These are phyloP conservation scores for Herpailurus yagouaroundi DNA, from an alignment of 2,113 vertebrate genomes.

Conservation along the genomic window DNA sequence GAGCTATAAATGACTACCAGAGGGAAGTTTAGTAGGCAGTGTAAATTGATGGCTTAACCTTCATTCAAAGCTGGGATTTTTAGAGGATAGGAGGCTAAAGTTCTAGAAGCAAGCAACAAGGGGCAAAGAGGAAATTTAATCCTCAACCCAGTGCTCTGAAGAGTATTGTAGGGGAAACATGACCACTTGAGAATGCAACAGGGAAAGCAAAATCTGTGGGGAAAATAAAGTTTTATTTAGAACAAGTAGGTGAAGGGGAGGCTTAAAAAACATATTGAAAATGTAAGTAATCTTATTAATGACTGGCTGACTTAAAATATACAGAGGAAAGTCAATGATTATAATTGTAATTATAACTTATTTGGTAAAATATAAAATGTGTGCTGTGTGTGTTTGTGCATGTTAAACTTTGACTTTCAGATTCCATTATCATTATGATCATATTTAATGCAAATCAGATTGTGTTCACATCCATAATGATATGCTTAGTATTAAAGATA, in stretches of 20 bases:
- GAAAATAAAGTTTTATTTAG: neutral
- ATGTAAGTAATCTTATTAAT: neutral
- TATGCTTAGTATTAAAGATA: neutral
- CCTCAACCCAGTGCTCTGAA: neutral
- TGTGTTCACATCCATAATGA: neutral
- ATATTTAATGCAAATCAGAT: neutral
- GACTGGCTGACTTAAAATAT: neutral
- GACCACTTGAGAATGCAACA: neutral
- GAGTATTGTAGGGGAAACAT: neutral
- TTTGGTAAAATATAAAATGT: neutral
- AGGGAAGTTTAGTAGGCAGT: neutral
- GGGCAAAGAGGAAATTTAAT: neutral
- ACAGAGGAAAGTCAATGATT: neutral
- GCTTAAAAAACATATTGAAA: neutral
- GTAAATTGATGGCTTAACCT: neutral
- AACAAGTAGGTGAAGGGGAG: neutral
- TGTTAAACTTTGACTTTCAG: neutral
- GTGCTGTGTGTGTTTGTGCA: accelerated
- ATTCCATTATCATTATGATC: neutral
- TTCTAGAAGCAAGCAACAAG: neutral
- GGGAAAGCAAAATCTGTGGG: too few relatives aligned
- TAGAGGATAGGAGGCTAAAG: neutral
- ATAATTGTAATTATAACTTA: neutral
- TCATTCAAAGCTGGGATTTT: neutral
- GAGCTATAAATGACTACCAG: neutral